Conservation (phyloP, 2,888 invertebrate genomes). For the Mythimna pallens region DNA sequence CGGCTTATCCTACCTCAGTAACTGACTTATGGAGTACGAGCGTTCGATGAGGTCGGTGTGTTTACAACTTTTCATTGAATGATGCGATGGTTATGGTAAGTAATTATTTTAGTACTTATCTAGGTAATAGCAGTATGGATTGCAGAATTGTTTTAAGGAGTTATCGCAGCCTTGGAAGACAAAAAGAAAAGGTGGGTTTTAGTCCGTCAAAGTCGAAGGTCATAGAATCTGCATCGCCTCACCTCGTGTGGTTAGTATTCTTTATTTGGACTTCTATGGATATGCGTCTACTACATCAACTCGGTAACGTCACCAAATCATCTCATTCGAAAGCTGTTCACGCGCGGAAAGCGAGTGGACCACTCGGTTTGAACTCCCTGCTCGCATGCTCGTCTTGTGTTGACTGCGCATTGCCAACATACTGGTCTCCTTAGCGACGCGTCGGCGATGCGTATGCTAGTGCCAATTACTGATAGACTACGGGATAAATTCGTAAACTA, state of each 20-base stretch:
- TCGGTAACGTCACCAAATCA: background rate
- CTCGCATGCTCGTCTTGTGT: too few species aligned
- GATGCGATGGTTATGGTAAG: background rate
- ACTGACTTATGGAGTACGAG: constrained; percentile 81
- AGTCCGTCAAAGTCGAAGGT: background rate
- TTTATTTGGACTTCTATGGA: background rate
- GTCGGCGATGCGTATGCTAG: too few species aligned
- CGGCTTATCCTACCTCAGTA: constrained; percentile 83
- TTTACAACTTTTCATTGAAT: constrained; percentile 51
- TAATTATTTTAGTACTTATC: background rate
- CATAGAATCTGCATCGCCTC: background rate
- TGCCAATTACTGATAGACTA: too few species aligned
- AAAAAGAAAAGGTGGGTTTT: background rate
- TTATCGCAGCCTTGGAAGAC: too few species aligned
- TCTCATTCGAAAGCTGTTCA: background rate
- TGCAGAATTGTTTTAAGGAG: too few species aligned
- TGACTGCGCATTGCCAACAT: too few species aligned
- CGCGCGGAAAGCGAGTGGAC: background rate
- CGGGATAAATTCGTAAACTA: too few species aligned
- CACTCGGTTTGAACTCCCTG: background rate
- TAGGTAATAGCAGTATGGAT: too few species aligned
- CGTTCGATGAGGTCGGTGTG: constrained; percentile 53
- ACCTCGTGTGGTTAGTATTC: background rate
- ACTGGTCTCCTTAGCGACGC: too few species aligned
- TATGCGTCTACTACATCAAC: background rate